Evolutionary conservation across 2,797 vertebrate genomes (phyloP).

Genomic region (Clarias platycephalus): DNA sequence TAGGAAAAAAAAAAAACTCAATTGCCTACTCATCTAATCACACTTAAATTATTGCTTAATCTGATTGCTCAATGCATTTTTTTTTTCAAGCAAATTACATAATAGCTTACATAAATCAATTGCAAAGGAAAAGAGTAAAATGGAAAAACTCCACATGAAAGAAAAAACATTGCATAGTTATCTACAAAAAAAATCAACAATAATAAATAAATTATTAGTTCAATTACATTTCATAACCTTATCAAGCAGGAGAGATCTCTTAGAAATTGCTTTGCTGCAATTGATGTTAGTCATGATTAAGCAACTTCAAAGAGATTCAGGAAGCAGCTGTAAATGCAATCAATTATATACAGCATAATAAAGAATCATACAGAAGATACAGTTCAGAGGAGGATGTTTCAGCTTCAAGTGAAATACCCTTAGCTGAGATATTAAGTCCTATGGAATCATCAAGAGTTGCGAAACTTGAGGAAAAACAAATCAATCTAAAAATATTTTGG

Average conservation of each 20-base stretch:
- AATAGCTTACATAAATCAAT: not conserved
- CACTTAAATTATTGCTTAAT: not conserved
- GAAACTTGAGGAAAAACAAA: not conserved
- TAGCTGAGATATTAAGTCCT: not conserved
- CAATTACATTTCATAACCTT: not conserved
- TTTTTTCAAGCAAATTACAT: too few relatives aligned
- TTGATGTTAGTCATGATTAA: not conserved
- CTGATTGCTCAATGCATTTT: not conserved
- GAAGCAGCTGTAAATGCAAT: not conserved
- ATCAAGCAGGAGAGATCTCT: conserved; percentile 5
- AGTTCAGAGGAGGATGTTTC: not conserved
- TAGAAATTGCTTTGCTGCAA: not conserved
- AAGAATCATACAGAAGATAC: not conserved
- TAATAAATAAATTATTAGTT: not conserved
- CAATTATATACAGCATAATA: not conserved
- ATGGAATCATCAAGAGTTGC: not conserved
- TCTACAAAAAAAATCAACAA: not conserved
- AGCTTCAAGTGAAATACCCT: not conserved
- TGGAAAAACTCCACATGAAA: not conserved
- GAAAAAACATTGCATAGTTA: not conserved
- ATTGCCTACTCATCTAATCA: not conserved
- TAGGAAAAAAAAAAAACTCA: too few relatives aligned
- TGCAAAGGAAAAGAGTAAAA: not conserved
- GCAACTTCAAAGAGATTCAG: not conserved
- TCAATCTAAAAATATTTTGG: not conserved